phyloP scores from a whole-genome alignment of 1,140 invertebrate species.

The Trypoxylus dichotomus region DNA sequence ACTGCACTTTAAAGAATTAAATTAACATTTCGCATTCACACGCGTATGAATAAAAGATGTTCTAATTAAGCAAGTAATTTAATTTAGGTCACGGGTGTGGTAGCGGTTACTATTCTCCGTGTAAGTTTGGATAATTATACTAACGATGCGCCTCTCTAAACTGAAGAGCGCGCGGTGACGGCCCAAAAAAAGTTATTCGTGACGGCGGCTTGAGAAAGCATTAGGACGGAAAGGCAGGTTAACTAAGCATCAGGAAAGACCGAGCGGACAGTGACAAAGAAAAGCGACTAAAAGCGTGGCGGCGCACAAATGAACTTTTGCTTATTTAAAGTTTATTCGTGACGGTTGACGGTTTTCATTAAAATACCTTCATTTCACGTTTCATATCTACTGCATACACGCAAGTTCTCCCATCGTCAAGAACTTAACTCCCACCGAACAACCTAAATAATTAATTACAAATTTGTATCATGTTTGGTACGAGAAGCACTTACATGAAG shows the following conservation, averaged over 20 bases:
- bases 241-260: background rate
- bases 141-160: constrained; percentile 6
- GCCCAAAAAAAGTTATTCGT: background rate
- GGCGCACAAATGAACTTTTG: background rate
- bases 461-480: background rate
- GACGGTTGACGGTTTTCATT: constrained; percentile 10
- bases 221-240: background rate
- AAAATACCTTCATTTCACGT: background rate
- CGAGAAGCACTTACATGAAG: no score
- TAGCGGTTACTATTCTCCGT: background rate
- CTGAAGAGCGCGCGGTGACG: background rate
- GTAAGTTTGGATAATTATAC: constrained; percentile 20
- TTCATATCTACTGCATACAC: background rate
- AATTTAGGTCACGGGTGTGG: constrained; percentile 16
- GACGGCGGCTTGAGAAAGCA: background rate
- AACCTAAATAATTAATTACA: background rate
- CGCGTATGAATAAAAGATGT: constrained; percentile 21
- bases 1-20: constrained; percentile 16
- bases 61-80: constrained; percentile 21
- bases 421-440: no score
- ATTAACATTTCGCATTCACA: constrained; percentile 10
- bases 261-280: background rate
- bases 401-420: no score
- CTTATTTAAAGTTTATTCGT: constrained; percentile 19
- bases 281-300: background rate